A percentile compares a stretch with the other conserved stretches of the same genome.
phyloP scores from a whole-genome alignment of 2,113 vertebrate species.

The Mastomys coucha region DNA sequence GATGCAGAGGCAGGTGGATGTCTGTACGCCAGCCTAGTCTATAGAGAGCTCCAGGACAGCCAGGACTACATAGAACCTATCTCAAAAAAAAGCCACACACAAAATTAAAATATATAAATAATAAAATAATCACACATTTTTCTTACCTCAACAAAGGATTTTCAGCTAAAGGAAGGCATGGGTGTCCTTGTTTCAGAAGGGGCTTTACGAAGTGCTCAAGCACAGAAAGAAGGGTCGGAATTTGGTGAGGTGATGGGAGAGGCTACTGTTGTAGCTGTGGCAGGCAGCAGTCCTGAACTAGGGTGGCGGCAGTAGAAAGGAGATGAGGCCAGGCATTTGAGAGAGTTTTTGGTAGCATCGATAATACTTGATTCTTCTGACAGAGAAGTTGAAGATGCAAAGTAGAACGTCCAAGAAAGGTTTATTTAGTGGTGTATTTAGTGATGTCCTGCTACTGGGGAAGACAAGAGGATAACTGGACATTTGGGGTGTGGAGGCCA shows the following conservation, averaged over 20 bases:
- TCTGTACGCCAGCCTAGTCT: neutral
- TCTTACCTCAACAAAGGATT: neutral
- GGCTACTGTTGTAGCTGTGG: neutral
- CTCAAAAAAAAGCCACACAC: neutral
- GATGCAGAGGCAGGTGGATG: neutral
- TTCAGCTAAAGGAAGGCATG: neutral
- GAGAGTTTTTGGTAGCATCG: neutral
- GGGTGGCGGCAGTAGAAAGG: neutral
- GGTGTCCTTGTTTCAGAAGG: neutral
- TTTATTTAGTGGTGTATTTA: neutral
- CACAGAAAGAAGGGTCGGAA: neutral
- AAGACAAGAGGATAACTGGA: neutral
- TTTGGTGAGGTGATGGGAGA: neutral
- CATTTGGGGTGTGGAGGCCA: neutral
- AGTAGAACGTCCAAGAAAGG: neutral
- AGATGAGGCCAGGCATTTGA: neutral
- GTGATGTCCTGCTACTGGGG: neutral
- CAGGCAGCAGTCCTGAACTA: neutral
- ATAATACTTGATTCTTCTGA: neutral
- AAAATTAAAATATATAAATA: neutral
- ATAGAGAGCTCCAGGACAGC: neutral
- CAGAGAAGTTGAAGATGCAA: neutral
- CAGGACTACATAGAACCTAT: neutral
- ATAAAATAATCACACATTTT: neutral
- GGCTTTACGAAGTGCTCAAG: neutral